A percentile compares a stretch with the other conserved stretches of the same genome.
These are phyloP conservation scores for Daphoenositta chrysoptera DNA, from an alignment of 2,113 vertebrate genomes.

Conservation along the genomic window DNA sequence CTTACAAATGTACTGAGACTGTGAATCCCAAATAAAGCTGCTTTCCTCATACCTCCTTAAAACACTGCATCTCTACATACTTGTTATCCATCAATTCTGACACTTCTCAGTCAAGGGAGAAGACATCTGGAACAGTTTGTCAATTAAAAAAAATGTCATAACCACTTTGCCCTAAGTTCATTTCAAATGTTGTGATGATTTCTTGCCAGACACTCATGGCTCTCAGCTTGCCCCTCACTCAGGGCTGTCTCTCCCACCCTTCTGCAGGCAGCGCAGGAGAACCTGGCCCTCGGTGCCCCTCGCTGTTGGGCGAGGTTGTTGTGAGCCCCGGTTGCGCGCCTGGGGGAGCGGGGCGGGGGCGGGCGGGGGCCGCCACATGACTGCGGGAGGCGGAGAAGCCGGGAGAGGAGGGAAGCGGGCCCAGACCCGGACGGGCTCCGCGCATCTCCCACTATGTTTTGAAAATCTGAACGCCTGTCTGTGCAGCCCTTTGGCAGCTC, in stretches of 20 bases:
- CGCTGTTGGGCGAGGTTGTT: slow-evolving; percentile 40
- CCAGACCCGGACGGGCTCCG: neutral
- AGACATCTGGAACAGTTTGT: slow-evolving; percentile 27
- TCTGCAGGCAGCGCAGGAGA: neutral
- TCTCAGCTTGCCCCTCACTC: neutral
- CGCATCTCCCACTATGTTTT: neutral
- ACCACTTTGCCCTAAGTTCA: neutral
- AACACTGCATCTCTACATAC: slow-evolving; percentile 52
- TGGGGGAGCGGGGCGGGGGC: neutral
- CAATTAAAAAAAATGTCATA: slow-evolving; percentile 29
- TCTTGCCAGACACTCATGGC: slow-evolving; percentile 28
- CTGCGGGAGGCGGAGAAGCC: slow-evolving; percentile 23
- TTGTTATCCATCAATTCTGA: slow-evolving; percentile 33
- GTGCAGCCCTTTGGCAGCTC: neutral
- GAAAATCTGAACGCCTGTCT: neutral
- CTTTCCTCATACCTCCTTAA: slow-evolving; percentile 37
- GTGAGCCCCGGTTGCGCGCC: neutral
- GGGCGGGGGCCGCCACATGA: slow-evolving; percentile 54
- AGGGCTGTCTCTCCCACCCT: neutral
- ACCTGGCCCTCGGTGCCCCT: slow-evolving; percentile 31
- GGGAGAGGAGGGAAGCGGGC: slow-evolving; percentile 19
- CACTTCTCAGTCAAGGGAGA: slow-evolving; percentile 37
- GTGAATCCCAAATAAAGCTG: slow-evolving; percentile 31
- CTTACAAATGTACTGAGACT: slow-evolving; percentile 47
- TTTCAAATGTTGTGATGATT: slow-evolving; percentile 27